Conservation (phyloP, 2,113 vertebrate species). For the Chinchilla lanigera region DNA sequence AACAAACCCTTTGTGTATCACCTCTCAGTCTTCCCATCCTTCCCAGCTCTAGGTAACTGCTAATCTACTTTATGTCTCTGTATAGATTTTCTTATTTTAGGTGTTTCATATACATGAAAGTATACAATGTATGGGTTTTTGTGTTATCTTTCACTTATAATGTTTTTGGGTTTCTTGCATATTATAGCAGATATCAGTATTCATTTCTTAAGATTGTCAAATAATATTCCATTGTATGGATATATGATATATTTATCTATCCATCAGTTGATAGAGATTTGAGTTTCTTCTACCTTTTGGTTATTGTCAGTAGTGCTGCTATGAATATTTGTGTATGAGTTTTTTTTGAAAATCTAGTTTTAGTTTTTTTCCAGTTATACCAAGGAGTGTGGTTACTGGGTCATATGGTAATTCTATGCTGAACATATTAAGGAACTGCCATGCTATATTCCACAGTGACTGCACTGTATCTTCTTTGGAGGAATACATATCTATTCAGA, state of each 20-base stretch:
- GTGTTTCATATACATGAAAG: constrained; percentile 19
- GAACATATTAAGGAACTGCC: background rate
- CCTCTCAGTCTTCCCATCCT: background rate
- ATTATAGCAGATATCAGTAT: background rate
- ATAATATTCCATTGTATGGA: constrained; percentile 12
- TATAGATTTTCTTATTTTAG: constrained; percentile 31
- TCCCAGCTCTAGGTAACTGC: background rate
- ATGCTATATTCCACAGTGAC: background rate
- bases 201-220: constrained; percentile 29
- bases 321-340: background rate
- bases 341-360: background rate
- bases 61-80: background rate
- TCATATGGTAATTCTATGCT: constrained; percentile 31
- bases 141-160: background rate
- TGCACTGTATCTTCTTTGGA: background rate
- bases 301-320: background rate
- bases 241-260: background rate
- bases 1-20: background rate
- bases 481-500: background rate
- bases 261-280: background rate
- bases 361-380: background rate
- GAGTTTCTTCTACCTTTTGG: background rate
- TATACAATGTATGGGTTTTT: background rate
- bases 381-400: background rate
- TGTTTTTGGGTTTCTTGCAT: constrained; percentile 11